These are phyloP conservation scores for Acleris cristana DNA, from an alignment of 2,888 invertebrate genomes.

Conservation along the genomic window DNA sequence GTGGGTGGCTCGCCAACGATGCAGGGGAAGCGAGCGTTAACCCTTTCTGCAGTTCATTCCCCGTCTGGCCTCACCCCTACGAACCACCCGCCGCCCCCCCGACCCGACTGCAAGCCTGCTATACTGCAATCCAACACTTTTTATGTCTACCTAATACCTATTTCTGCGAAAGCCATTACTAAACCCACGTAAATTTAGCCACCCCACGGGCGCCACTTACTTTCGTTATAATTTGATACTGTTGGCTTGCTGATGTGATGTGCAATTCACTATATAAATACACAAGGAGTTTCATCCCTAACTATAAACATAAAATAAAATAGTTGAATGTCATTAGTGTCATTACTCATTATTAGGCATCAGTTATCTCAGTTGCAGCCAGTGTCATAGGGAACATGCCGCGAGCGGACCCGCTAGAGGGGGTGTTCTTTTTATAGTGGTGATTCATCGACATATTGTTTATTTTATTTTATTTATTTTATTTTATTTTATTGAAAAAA, in stretches of 20 bases:
- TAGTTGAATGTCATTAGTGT: no score
- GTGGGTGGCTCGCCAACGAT: slow-evolving; percentile 75
- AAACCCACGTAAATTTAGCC: slow-evolving; percentile 19
- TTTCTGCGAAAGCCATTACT: slow-evolving; percentile 31
- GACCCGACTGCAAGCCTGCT: slow-evolving; percentile 69
- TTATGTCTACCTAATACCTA: slow-evolving; percentile 45
- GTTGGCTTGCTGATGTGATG: background rate
- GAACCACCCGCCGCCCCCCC: slow-evolving; percentile 62
- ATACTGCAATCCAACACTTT: slow-evolving; percentile 70
- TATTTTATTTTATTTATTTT: no score
- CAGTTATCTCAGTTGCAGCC: no score
- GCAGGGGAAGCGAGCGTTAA: slow-evolving; percentile 83
- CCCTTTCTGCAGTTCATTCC: slow-evolving; percentile 85
- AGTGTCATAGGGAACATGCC: no score
- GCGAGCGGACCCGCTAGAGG: no score
- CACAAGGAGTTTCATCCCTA: no score
- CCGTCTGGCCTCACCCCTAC: slow-evolving; percentile 84
- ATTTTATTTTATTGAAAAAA: no score
- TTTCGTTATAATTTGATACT: background rate
- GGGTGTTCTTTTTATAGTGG: no score
- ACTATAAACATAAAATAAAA: no score
- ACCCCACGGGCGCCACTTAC: background rate
- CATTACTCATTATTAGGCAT: no score
- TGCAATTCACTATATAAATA: no score
- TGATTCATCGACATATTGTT: no score